Conservation (phyloP, 2,797 vertebrate species). For the Clarias platycephalus region DNA sequence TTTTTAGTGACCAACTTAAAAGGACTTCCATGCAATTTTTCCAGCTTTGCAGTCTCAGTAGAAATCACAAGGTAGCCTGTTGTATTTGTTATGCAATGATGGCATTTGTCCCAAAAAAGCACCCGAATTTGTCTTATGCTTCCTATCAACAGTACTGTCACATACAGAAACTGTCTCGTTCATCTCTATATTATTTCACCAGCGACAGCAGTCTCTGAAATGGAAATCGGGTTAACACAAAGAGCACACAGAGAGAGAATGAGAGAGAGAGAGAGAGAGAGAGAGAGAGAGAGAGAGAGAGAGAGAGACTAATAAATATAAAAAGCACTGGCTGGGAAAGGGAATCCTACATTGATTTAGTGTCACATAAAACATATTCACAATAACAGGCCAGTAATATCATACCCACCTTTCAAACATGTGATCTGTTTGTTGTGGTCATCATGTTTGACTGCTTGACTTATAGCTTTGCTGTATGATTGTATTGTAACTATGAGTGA, state of each 20-base stretch:
- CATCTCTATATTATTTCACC: neutral
- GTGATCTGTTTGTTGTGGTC: neutral
- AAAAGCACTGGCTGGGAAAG: neutral
- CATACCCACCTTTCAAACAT: no score
- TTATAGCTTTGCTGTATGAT: neutral
- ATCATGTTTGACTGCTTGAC: neutral
- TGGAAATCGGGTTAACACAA: neutral
- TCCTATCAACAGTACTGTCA: neutral
- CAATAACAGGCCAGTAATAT: neutral
- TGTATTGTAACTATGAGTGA: neutral
- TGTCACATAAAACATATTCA: neutral
- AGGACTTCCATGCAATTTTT: neutral
- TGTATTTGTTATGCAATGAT: neutral
- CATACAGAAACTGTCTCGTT: neutral
- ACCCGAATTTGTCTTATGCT: neutral
- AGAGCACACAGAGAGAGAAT: neutral
- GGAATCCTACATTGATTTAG: neutral
- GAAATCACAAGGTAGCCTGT: neutral
- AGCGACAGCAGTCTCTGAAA: neutral
- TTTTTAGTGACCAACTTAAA: neutral
- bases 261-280: neutral
- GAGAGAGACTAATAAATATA: neutral
- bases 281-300: slow-evolving; percentile 3
- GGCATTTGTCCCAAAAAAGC: neutral
- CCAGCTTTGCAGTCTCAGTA: neutral